Base-by-base conservation (phyloP, 2,888 invertebrate genomes). In the Polydrusus tereticollis region DNA sequence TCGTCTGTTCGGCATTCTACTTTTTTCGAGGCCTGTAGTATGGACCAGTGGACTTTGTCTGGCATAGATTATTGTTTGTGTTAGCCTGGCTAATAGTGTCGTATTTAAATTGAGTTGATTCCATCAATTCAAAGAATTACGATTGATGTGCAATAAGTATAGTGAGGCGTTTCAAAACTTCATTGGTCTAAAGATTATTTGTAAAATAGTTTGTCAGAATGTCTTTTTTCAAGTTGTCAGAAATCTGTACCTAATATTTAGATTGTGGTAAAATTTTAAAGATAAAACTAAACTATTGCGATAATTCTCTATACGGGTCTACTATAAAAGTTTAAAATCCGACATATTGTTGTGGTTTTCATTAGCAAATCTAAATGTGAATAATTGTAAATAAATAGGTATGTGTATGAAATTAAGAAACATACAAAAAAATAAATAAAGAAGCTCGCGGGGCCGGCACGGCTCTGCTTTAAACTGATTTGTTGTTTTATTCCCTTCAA, bases 301-400 rank as follows among this genome's bases (percentile, higher is more conserved):
- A 67, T 72, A 72, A 64, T 68, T 72, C 68, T 72, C 69, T 64
- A 72, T 72, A 72, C 72, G 72, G 72, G 72, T 72, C 72, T 72
- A 60, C 52, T 68, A 66, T 45, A 59, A 64, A 63, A 21, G 36
- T 47, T 43, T 29, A 58, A 50, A 57, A 67, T 33, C 21, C 45
- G 41, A 57, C 38, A 43, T 41, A 60, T 60, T 62, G 58, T 64
- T 58, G 62, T 55, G 43, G 60, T 69, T 67, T 68, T 72, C 55
- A 62, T 66, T 66, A 73, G 66, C 65, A 74, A 71, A 67, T 74
- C 64, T 70, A 63, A 67, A 74, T 74, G 71, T 74, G 74, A 59
- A 71, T 70, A 74, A 57, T 60, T 73, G 73, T 73, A 73, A 70
- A 70, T 73, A 71, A 41, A 62, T 72, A 72, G 72, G 52, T 73